Percentiles rank a stretch among this genome's conserved stretches.
phyloP scores from a whole-genome alignment of 2,113 vertebrate species.

The Microcebus murinus region DNA sequence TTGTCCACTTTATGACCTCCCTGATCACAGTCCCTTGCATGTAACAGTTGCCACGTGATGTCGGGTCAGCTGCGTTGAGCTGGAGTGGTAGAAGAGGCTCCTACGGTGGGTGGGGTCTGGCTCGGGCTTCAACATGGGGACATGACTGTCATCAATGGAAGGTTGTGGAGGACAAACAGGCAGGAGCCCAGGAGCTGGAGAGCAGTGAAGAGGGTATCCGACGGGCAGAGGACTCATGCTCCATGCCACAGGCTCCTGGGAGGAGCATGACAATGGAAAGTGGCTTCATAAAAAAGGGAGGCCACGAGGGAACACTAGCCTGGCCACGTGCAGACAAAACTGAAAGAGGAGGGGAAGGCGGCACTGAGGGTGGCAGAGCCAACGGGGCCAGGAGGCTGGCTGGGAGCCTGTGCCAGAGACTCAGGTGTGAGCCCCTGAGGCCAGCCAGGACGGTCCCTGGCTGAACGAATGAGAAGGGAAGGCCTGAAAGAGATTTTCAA shows the following conservation, averaged over 20 bases:
- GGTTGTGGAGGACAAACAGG: not conserved
- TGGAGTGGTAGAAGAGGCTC: not conserved
- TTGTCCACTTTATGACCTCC: not conserved
- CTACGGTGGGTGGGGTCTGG: not conserved
- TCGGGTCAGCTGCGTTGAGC: not conserved
- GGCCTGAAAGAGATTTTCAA: not conserved
- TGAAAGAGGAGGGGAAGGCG: not conserved
- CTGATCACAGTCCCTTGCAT: not conserved
- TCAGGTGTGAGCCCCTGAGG: not conserved
- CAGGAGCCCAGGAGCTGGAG: not conserved
- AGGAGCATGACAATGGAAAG: not conserved
- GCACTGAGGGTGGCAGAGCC: not conserved
- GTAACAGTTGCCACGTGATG: not conserved
- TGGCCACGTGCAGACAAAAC: too few relatives aligned
- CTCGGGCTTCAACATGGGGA: not conserved
- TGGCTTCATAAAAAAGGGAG: not conserved
- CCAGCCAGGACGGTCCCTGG: not conserved
- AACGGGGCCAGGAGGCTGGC: not conserved
- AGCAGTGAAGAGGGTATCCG: not conserved
- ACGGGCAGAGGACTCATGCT: too few relatives aligned
- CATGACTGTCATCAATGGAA: not conserved
- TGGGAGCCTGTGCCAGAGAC: not conserved
- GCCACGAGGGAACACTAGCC: too few relatives aligned
- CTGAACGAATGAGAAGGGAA: not conserved
- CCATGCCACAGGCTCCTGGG: not conserved